phyloP scores from a whole-genome alignment of 2,888 invertebrate genomes.

The Sinelater perroti region DNA sequence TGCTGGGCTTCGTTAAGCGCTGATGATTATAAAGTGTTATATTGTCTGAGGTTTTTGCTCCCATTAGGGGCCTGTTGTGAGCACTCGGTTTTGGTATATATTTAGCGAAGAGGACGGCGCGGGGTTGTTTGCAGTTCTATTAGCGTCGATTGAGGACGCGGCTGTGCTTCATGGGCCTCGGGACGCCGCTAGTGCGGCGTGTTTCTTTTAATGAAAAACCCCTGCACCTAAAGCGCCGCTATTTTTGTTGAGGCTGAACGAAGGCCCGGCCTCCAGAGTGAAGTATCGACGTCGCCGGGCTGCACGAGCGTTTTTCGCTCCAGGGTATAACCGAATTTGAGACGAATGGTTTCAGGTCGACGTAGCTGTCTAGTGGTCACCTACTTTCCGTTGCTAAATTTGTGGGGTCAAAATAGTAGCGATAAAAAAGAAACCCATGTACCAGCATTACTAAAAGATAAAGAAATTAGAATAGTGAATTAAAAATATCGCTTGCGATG shows the following conservation, averaged over 20 bases:
- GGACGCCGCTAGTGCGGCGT: constrained; percentile 18
- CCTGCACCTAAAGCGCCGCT: constrained; percentile 1
- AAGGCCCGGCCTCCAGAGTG: constrained; percentile 4
- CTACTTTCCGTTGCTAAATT: too few species aligned
- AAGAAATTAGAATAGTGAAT: too few species aligned
- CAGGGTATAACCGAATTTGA: constrained; percentile 2
- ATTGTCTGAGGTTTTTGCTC: constrained; percentile 31
- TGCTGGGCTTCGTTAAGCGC: constrained; percentile 23
- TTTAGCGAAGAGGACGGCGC: constrained; percentile 29
- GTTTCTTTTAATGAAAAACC: constrained; percentile 33
- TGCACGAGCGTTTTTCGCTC: neutral
- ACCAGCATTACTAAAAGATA: too few species aligned
- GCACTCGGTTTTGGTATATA: constrained; percentile 32
- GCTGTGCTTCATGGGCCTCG: constrained; percentile 29
- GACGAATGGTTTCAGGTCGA: too few species aligned
- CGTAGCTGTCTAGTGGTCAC: too few species aligned
- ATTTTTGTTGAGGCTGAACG: constrained; percentile 21
- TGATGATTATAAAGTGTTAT: constrained; percentile 54
- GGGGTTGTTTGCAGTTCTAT: constrained; percentile 33
- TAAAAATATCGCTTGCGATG: too few species aligned
- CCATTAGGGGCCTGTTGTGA: constrained; percentile 30
- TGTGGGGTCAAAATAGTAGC: too few species aligned
- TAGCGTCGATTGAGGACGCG: constrained; percentile 35
- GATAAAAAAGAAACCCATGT: too few species aligned
- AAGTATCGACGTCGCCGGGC: constrained; percentile 2